Percentiles rank a stretch among this genome's conserved stretches.
phyloP scores from a whole-genome alignment of 2,888 invertebrate species.

The Eretmocerus hayati region DNA sequence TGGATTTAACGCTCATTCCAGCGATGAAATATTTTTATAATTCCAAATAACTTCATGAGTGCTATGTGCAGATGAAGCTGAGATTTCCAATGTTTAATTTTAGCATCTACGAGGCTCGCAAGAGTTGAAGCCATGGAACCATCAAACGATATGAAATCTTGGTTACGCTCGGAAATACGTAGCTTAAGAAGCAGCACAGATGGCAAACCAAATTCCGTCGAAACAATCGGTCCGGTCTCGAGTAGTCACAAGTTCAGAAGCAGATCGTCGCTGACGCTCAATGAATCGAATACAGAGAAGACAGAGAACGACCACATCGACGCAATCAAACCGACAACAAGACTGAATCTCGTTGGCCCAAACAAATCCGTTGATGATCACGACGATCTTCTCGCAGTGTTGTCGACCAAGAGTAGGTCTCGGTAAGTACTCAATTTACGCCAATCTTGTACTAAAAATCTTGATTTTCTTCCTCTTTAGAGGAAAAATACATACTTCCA shows the following conservation, averaged over 20 bases:
- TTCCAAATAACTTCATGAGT: no score
- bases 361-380: conserved; percentile 26
- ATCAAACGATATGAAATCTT: conserved; percentile 38
- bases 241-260: conserved; percentile 4
- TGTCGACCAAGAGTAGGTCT: conserved; percentile 38
- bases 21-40: no score
- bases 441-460: no score
- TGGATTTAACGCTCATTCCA: no score
- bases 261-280: conserved; percentile 20
- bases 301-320: not conserved
- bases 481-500: not conserved
- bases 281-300: conserved; percentile 10
- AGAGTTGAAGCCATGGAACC: conserved; percentile 36
- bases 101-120: no score
- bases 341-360: conserved; percentile 16
- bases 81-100: no score
- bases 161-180: conserved; percentile 37
- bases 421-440: conserved; percentile 16
- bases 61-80: no score
- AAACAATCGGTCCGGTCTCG: not conserved
- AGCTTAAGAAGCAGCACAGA: conserved; percentile 17
- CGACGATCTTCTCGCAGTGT: conserved; percentile 36
- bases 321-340: conserved; percentile 1
- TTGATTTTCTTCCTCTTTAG: no score
- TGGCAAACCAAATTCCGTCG: not conserved